These are phyloP conservation scores for Mechanitis messenoides DNA, from an alignment of 2,888 invertebrate genomes.

Conservation along the genomic window DNA sequence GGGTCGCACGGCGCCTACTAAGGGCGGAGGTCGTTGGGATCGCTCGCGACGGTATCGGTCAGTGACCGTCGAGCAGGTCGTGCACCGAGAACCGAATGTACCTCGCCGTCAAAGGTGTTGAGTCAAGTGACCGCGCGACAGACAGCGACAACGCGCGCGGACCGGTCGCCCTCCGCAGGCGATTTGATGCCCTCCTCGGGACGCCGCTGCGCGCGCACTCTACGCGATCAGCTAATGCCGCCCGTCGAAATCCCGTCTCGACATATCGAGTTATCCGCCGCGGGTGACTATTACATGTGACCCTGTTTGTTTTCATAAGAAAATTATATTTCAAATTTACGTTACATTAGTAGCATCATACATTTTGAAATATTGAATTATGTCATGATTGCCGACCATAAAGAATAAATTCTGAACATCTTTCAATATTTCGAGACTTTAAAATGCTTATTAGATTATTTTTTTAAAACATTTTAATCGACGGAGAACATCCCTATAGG, in stretches of 20 bases:
- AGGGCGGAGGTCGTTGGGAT: slow-evolving; percentile 37
- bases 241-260: slow-evolving; percentile 59
- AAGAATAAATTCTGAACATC: too few species aligned
- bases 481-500: slow-evolving; percentile 72
- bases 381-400: too few species aligned
- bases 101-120: slow-evolving; percentile 57
- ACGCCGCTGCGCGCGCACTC: slow-evolving; percentile 71
- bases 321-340: neutral
- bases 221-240: slow-evolving; percentile 63
- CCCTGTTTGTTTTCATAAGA: slow-evolving; percentile 50
- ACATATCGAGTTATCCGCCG: slow-evolving; percentile 70
- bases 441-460: slow-evolving; percentile 28
- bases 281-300: slow-evolving; percentile 55
- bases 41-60: slow-evolving; percentile 53
- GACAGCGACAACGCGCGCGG: slow-evolving; percentile 56
- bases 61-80: slow-evolving; percentile 58
- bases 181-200: slow-evolving; percentile 72
- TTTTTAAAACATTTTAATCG: slow-evolving; percentile 41
- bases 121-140: slow-evolving; percentile 48
- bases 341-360: neutral
- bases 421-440: too few species aligned
- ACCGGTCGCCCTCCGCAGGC: slow-evolving; percentile 69
- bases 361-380: too few species aligned
- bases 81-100: slow-evolving; percentile 45
- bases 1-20: slow-evolving; percentile 37